Evolutionary conservation across 35 echinoderm and acorn worm genomes (phyloP), one percentile per base, ranked within the genome.

Genomic region (Hemicentrotus pulcherrimus): DNA sequence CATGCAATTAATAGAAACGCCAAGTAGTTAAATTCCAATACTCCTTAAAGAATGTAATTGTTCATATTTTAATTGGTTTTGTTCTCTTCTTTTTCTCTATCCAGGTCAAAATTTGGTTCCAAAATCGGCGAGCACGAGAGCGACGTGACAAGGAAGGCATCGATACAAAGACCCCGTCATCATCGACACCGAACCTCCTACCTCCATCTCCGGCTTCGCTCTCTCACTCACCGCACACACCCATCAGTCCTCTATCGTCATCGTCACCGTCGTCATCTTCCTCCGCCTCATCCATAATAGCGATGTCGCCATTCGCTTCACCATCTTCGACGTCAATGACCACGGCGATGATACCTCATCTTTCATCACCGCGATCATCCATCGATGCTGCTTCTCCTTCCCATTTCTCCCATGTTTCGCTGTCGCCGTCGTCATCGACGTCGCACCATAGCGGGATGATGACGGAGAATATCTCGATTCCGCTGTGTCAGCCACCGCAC

Each of bases 51-150:
- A 41, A 41, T 41, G 35, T 41, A 41, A 41, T 1, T 41, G 35
- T 41, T 41, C 3, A 41, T 41, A 41, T 41, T 41, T 41, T 30
- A 30, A 90, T 90, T 0, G 13, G 32, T 24, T 35, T 47, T 48
- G 45, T 58, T 32, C 10, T 58, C n/a, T 94, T 96, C 9, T 86
- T 96, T 71, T 97, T 46, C 94, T 95, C 46, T 91, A 32, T 94
- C 31, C 96, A 99, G 98, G 98, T 99, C 58, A 99, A 99, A 91
- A 99, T 99, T 88, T 97, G 98, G 97, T 99, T 99, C 87, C 97
- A 98, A 94, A 99, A 97, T 61, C 46, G 97, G 55, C 95, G 97
- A 31, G 97, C 98, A 18, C 93, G 98, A 24, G 98, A 99, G 95
- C 94, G 98, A 16, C 96, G 98, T 19, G 97, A 97, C 86, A 97